Conservation (phyloP, 1,140 invertebrate species). For the Cydia strobilella region DNA sequence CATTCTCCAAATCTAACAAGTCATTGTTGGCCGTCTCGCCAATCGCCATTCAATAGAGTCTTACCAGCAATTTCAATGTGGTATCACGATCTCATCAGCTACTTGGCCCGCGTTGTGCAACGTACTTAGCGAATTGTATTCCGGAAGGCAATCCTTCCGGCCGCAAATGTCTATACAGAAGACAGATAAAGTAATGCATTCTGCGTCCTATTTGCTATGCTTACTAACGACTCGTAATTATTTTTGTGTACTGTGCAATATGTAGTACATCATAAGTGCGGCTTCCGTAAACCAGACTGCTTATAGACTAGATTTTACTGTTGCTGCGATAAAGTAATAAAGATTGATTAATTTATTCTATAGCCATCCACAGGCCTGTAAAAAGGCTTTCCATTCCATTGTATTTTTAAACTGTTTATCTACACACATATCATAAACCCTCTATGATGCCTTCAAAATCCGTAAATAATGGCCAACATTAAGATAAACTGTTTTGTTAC, state of each 20-base stretch:
- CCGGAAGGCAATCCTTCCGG: conserved; percentile 28
- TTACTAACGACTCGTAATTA: conserved; percentile 14
- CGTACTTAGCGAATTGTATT: not conserved
- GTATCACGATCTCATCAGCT: not conserved
- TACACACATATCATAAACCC: too few species aligned
- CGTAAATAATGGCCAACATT: too few species aligned
- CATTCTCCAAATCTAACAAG: not conserved
- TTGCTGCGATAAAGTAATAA: not conserved
- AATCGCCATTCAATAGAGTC: not conserved
- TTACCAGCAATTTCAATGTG: not conserved
- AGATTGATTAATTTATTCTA: not conserved
- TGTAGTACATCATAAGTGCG: not conserved
- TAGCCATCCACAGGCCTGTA: too few species aligned
- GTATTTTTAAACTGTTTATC: too few species aligned
- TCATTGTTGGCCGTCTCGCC: not conserved
- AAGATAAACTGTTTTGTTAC: too few species aligned
- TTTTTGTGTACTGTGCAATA: conserved; percentile 16
- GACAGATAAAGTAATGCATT: conserved; percentile 2
- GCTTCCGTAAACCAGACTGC: not conserved
- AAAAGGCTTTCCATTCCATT: too few species aligned
- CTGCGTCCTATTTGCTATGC: not conserved
- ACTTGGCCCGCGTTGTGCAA: not conserved
- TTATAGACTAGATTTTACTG: not conserved
- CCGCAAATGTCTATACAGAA: conserved; percentile 13
- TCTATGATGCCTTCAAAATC: too few species aligned